Percentiles rank a stretch among this genome's conserved stretches.
Conservation (phyloP, 2,888 invertebrate genomes). For the Hoplodrina blanda region DNA sequence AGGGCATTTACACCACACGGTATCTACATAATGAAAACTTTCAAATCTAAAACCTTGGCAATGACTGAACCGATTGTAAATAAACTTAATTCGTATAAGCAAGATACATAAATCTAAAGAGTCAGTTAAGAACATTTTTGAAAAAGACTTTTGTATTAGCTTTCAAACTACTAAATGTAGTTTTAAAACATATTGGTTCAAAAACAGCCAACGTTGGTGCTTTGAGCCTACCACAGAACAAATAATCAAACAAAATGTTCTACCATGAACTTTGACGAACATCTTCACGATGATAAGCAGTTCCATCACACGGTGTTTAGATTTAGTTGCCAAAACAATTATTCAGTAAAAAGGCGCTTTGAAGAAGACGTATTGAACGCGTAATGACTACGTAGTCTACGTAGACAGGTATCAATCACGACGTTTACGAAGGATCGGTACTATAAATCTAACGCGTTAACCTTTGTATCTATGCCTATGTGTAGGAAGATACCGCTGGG, state of each 20-base stretch:
- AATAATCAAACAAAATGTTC: constrained; percentile 14
- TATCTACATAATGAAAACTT: too few species aligned
- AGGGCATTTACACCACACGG: too few species aligned
- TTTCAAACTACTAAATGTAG: too few species aligned
- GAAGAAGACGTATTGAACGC: constrained; percentile 43
- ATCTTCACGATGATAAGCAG: constrained; percentile 3
- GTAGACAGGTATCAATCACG: constrained; percentile 49
- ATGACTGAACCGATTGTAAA: too few species aligned
- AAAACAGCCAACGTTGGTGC: not conserved
- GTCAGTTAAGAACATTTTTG: too few species aligned
- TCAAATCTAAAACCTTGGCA: too few species aligned
- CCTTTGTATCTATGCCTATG: not conserved
- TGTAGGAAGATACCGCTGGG: not conserved
- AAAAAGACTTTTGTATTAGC: too few species aligned
- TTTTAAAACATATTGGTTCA: not conserved
- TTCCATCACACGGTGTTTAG: constrained; percentile 32
- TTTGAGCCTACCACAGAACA: not conserved
- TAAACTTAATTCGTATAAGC: too few species aligned
- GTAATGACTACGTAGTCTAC: constrained; percentile 41
- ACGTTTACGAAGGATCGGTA: constrained; percentile 18
- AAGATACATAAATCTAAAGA: too few species aligned
- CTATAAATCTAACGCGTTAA: constrained; percentile 41
- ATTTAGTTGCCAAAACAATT: constrained; percentile 41
- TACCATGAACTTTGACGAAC: constrained; percentile 3
- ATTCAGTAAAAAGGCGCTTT: constrained; percentile 24